Base-by-base conservation (phyloP, 2,113 vertebrate genomes). In the Calypte anna region DNA sequence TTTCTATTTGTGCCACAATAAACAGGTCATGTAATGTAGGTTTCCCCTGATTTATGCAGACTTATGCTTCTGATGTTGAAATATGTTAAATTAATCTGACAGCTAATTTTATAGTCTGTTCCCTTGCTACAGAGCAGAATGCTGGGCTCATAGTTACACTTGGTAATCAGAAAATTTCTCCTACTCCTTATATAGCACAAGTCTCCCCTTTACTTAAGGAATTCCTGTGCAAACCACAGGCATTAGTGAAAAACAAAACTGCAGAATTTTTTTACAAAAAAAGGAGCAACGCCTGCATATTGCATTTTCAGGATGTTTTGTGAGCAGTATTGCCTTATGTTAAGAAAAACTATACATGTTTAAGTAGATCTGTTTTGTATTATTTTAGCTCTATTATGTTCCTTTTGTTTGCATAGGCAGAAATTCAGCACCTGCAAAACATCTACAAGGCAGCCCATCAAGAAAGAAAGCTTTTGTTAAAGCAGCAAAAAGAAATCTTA, bases 401-500 rank as follows among this genome's bases (percentile, higher is more conserved):
- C 13, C 20, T 40, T 58, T 80, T 18, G 62, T 59, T 48, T 58
- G 9, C 5, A 2, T 82, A 98, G 98, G 97, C 82, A 67, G 98
- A 98, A 86, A 97, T 98, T 57, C 81, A 61, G 13, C 63, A 94
- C 74, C 95, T 98, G 94, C 82, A 46, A 46, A 96, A 86, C 12
- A 19, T 90, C 3, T 94, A 92, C 66, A 92, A 59, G 83, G 88
- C 82, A 10, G 96, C 93, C 16, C 95, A 84, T 62, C 96, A 44
- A 8, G 97, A 97, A 79, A 96, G 97, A 66, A 97, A 94, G 25
- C 91, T 98, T 14, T 82, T 98, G 10, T 88, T 98, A 78, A 95
- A 93, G 46, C 97, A 98, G 28, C 97, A 97, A 68, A 91, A 62
- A 68, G 97, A 97, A 74, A 70, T 97, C 44, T 77, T 97, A 58